Conservation (phyloP, 1,140 invertebrate species). For the Heliothis virescens region DNA sequence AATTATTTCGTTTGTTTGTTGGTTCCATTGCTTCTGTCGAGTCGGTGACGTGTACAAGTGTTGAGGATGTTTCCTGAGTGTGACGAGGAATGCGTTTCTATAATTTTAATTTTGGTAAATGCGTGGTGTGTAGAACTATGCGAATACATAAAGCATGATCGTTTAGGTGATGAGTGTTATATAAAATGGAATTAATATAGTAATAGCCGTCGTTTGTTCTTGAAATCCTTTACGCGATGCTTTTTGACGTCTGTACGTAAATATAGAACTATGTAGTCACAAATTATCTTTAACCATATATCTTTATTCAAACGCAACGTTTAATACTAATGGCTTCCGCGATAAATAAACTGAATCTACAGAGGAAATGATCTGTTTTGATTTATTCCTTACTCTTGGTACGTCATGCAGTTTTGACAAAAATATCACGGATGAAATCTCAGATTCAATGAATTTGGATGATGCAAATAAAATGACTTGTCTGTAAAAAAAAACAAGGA, state of each 20-base stretch:
- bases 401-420: slow-evolving; percentile 47
- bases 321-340: slow-evolving; percentile 33
- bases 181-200: slow-evolving; percentile 73
- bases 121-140: slow-evolving; percentile 70
- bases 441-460: background rate
- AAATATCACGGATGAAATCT: background rate
- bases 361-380: slow-evolving; percentile 30
- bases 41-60: slow-evolving; percentile 66
- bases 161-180: slow-evolving; percentile 79
- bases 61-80: slow-evolving; percentile 56
- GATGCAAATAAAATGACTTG: background rate
- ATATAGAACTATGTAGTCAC: background rate
- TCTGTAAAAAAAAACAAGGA: slow-evolving; percentile 8
- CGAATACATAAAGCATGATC: slow-evolving; percentile 67
- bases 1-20: slow-evolving; percentile 82
- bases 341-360: slow-evolving; percentile 26
- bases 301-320: slow-evolving; percentile 7
- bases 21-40: slow-evolving; percentile 77
- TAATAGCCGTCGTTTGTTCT: slow-evolving; percentile 58
- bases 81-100: slow-evolving; percentile 41
- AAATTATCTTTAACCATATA: slow-evolving; percentile 28
- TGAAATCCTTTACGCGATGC: slow-evolving; percentile 42
- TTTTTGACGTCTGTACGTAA: slow-evolving; percentile 35
- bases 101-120: slow-evolving; percentile 52
- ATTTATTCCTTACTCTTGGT: slow-evolving; percentile 17